Evolutionary conservation across 2,888 invertebrate genomes (phyloP), one percentile per base, ranked within the genome.

Genomic region (Pedicia rivosa): DNA sequence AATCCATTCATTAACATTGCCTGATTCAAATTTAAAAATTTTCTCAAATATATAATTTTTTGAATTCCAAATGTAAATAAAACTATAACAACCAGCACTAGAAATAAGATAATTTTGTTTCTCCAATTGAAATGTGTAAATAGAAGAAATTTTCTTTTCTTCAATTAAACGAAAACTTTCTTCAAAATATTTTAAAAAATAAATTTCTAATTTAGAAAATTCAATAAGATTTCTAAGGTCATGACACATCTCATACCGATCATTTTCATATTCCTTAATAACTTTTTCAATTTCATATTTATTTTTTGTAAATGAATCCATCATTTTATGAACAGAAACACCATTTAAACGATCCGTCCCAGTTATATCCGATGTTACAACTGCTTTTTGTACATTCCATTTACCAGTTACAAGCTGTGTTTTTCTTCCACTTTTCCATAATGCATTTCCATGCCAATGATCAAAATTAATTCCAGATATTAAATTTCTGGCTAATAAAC

Each of bases 171-270:
- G 40, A 35, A 46, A 59, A 2, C 57, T 40, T 35, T 57, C 52
- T 28, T 67, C 65, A 30, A 73, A 59, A 44, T 65, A 62, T 47
- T 65, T 63, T 34, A 68, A 59, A 42, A 57, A 56, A 46, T 63
- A 64, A 17, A 64, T 52, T 49, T 63, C 62, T 5, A 55, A 52
- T 35, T 57, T 49, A 0, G 57, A 50, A 27, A 44, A 42, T 6
- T 50, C 39, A 30, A 54, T 44, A 5, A 56, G 41, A 32, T 49
- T 41, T 27, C 52, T 50, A 3, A 60, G 42, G 37, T 55, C 50
- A 19, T 47, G 25, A 40, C 63, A 64, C 5, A 60, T 42, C n/a
- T 46, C 45, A 3, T 40, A 42, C 41, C 55, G 59, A 6, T 41
- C 19, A 14, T 39, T 24, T 15, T 30, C 17, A 2, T 41, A 40